phyloP scores from a whole-genome alignment of 2,888 invertebrate genomes.

The Aplocera efformata region DNA sequence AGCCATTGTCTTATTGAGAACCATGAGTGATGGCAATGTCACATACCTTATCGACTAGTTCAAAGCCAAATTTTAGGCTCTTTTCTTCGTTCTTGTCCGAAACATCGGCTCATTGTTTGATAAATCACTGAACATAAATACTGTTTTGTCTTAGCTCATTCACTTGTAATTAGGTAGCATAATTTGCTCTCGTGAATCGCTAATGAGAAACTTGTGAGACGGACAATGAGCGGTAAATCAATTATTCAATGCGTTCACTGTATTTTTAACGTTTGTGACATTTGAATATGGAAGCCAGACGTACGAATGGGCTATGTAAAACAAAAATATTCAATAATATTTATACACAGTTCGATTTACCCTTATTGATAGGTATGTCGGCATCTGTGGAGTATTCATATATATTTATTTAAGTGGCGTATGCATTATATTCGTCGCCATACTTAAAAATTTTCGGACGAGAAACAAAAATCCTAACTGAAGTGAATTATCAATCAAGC shows the following conservation, averaged over 20 bases:
- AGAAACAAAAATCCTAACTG: conserved; percentile 35
- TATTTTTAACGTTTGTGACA: conserved; percentile 47
- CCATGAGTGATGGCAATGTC: conserved; percentile 57
- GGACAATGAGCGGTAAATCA: conserved; percentile 71
- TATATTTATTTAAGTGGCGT: too few relatives aligned
- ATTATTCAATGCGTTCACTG: conserved; percentile 55
- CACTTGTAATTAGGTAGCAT: conserved; percentile 77
- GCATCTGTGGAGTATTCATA: too few relatives aligned
- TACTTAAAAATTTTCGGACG: too few relatives aligned
- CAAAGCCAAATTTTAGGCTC: conserved; percentile 68
- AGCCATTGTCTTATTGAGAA: conserved; percentile 58
- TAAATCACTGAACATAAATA: conserved; percentile 78
- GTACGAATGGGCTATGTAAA: background rate
- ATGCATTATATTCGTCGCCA: too few relatives aligned
- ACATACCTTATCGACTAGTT: conserved; percentile 61
- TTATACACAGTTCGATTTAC: too few relatives aligned
- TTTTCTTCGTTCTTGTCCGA: conserved; percentile 60
- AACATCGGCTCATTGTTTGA: conserved; percentile 74
- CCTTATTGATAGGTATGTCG: too few relatives aligned
- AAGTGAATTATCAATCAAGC: conserved; percentile 62
- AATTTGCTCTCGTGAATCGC: conserved; percentile 75
- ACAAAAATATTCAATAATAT: too few relatives aligned
- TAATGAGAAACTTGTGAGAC: conserved; percentile 64
- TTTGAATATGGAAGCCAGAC: conserved; percentile 29
- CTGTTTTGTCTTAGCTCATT: conserved; percentile 71